phyloP scores from a whole-genome alignment of 2,888 invertebrate genomes.

The Rhyacophila evoluta region DNA sequence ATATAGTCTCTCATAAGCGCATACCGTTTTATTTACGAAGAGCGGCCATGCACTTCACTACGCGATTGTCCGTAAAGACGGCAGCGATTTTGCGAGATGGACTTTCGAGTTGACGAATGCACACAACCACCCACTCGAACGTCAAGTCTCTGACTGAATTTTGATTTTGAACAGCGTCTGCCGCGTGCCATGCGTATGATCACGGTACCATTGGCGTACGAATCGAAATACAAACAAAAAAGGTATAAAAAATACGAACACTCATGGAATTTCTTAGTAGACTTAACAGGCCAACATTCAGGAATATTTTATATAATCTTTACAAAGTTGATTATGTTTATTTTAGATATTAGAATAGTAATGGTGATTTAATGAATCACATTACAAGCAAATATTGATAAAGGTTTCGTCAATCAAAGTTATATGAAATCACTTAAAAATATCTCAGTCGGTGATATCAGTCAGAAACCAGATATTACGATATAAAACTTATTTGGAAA shows the following conservation, averaged over 20 bases:
- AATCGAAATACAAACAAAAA: constrained; percentile 2
- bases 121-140: not conserved
- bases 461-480: too few species aligned
- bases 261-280: not conserved
- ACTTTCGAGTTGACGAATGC: not conserved
- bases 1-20: not conserved
- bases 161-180: not conserved
- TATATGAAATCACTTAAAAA: too few species aligned
- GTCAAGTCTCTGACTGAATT: constrained; percentile 9
- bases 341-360: too few species aligned
- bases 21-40: constrained; percentile 5
- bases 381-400: too few species aligned
- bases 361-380: too few species aligned
- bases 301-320: not conserved
- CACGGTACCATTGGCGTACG: constrained; percentile 9
- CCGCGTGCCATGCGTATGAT: constrained; percentile 22
- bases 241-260: not conserved
- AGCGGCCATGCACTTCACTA: not conserved
- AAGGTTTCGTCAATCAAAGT: too few species aligned
- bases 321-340: not conserved
- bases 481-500: too few species aligned
- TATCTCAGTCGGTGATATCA: too few species aligned
- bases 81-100: constrained; percentile 2
- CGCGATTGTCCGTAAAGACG: not conserved
- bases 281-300: not conserved